Conservation (phyloP, 2,797 vertebrate species). For the Alfaro cultratus region DNA sequence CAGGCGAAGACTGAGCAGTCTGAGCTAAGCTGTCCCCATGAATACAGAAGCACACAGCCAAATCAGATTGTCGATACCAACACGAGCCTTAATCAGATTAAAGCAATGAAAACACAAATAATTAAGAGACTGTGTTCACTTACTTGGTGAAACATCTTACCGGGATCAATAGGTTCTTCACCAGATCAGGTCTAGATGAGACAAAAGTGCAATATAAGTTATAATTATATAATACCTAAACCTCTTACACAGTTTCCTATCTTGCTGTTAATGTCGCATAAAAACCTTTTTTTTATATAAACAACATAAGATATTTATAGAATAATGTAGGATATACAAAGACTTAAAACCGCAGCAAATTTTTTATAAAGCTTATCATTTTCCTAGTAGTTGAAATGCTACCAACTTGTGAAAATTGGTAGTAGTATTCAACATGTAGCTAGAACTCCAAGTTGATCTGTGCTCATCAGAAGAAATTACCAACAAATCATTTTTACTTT, state of each 20-base stretch:
- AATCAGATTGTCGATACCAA: slow-evolving; percentile 35
- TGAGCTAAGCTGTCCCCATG: slow-evolving; percentile 21
- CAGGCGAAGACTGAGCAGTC: slow-evolving; percentile 39
- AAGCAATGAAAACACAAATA: slow-evolving; percentile 26
- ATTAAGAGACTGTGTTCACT: slow-evolving; percentile 23
- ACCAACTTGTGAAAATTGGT: background rate
- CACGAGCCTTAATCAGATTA: slow-evolving; percentile 46
- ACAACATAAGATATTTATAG: too few species aligned
- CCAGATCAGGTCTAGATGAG: slow-evolving; percentile 16
- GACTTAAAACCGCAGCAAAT: background rate
- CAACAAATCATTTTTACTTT: background rate
- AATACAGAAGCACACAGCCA: slow-evolving; percentile 15
- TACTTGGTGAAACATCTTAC: slow-evolving; percentile 15
- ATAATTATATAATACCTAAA: background rate
- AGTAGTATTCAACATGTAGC: background rate
- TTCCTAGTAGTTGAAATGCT: background rate
- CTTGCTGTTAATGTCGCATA: background rate
- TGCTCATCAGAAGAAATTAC: background rate
- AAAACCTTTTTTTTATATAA: background rate
- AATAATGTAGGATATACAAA: background rate
- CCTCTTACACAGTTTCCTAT: background rate
- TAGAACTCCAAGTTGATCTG: background rate
- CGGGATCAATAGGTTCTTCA: slow-evolving; percentile 10
- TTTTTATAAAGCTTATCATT: background rate
- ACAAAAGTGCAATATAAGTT: background rate